These are phyloP conservation scores for Dicentrarchus labrax DNA, from an alignment of 2,113 vertebrate genomes.

Conservation along the genomic window DNA sequence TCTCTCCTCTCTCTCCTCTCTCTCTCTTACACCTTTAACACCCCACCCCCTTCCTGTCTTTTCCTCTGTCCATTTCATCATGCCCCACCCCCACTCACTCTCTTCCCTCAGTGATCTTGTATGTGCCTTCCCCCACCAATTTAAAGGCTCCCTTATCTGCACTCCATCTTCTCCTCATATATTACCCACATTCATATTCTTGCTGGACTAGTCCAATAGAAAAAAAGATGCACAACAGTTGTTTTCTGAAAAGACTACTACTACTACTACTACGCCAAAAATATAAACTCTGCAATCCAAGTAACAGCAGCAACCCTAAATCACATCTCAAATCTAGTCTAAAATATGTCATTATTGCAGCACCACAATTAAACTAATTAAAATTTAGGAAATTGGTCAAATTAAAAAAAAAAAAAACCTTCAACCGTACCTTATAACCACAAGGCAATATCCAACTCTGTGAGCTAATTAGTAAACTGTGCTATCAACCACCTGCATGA, in stretches of 20 bases:
- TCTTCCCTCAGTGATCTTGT: conserved; percentile 65
- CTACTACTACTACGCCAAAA: neutral
- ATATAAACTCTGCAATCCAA: neutral
- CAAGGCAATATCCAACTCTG: neutral
- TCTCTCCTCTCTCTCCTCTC: conserved; percentile 63
- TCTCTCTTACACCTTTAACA: conserved; percentile 74
- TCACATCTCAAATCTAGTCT: neutral
- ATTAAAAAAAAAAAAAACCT: neutral
- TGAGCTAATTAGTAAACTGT: neutral
- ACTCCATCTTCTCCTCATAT: conserved; percentile 28
- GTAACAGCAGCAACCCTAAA: neutral
- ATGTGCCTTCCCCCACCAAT: conserved; percentile 70
- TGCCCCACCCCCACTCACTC: conserved; percentile 77
- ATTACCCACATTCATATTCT: conserved; percentile 43
- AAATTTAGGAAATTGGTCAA: neutral
- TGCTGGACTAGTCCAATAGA: conserved; percentile 49
- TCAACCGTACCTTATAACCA: neutral
- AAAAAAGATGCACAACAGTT: neutral
- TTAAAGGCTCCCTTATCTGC: conserved; percentile 62
- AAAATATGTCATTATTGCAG: neutral
- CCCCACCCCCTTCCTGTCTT: conserved; percentile 74
- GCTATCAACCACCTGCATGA: neutral
- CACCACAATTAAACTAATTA: neutral
- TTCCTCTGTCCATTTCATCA: conserved; percentile 75
- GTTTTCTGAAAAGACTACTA: neutral